These are phyloP conservation scores for Beris morrisii DNA, from an alignment of 2,888 invertebrate species.

Conservation along the genomic window DNA sequence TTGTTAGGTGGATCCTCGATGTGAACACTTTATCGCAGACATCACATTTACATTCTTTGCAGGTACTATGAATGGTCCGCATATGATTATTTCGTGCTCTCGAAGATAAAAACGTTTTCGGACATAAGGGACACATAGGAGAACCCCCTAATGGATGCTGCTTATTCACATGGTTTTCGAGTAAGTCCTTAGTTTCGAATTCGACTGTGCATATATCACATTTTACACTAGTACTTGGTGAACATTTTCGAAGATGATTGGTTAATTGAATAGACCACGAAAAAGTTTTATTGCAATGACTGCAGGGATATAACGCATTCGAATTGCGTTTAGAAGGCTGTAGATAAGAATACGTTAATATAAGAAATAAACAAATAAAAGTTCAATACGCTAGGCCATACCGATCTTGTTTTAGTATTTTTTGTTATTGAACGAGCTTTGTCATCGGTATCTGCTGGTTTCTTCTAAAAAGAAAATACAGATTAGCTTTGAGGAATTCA, in stretches of 20 bases:
- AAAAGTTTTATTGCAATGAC: constrained; percentile 4
- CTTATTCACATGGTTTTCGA: neutral
- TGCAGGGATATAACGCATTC: neutral
- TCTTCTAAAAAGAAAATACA: too few species aligned
- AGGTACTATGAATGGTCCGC: neutral
- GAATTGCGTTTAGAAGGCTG: too few species aligned
- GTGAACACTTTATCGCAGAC: constrained; percentile 32
- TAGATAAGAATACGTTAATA: too few species aligned
- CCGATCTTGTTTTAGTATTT: too few species aligned
- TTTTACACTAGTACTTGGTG: neutral
- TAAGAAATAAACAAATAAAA: too few species aligned
- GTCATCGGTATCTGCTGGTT: too few species aligned
- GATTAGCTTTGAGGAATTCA: too few species aligned
- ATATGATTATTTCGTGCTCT: constrained; percentile 6
- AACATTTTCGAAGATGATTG: neutral
- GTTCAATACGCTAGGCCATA: too few species aligned
- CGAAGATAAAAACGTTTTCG: neutral
- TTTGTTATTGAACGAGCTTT: too few species aligned
- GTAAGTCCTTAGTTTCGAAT: constrained; percentile 4
- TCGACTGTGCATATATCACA: constrained; percentile 12
- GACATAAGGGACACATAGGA: constrained; percentile 13
- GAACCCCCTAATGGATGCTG: constrained; percentile 6
- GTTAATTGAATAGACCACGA: neutral
- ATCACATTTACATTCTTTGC: constrained; percentile 24
- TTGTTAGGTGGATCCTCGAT: constrained; percentile 22